Evolutionary conservation across 2,113 vertebrate genomes (phyloP).

Genomic region (Gobius niger): DNA sequence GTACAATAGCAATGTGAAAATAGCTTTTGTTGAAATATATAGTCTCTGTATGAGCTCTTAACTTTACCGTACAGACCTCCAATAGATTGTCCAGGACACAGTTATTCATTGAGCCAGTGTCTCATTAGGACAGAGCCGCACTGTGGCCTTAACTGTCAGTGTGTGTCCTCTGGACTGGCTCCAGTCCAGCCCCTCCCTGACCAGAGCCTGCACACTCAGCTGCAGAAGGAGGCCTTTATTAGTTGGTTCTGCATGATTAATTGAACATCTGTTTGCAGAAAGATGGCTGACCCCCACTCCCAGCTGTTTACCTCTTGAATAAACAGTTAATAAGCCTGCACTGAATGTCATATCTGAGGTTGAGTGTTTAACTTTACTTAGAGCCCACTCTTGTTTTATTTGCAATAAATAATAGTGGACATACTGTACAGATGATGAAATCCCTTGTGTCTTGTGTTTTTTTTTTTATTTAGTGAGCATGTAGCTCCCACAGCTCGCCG

Average conservation of each 20-base stretch:
- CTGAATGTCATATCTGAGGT: conserved; percentile 49
- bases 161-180: conserved; percentile 58
- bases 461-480: conserved; percentile 25
- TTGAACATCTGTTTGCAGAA: conserved; percentile 72
- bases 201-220: conserved; percentile 47
- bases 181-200: conserved; percentile 50
- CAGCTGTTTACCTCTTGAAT: conserved; percentile 71
- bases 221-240: conserved; percentile 68
- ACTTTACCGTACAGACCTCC: background rate
- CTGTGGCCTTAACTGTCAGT: conserved; percentile 52
- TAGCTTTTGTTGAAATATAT: conserved; percentile 13
- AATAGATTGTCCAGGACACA: conserved; percentile 16
- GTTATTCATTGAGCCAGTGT: conserved; percentile 5
- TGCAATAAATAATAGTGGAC: conserved; percentile 30
- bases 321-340: conserved; percentile 63
- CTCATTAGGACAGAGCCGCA: conserved; percentile 7
- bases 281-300: conserved; percentile 63
- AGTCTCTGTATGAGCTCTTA: conserved; percentile 17
- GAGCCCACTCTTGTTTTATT: conserved; percentile 8
- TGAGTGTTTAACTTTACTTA: conserved; percentile 14
- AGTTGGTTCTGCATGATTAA: conserved; percentile 69
- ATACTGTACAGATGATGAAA: conserved; percentile 9
- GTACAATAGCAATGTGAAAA: conserved; percentile 19
- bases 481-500: conserved; percentile 34
- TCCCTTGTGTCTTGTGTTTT: conserved; percentile 28